Evolutionary conservation across 2,888 invertebrate genomes (phyloP), one percentile per base, ranked within the genome.

Genomic region (Carabus problematicus): DNA sequence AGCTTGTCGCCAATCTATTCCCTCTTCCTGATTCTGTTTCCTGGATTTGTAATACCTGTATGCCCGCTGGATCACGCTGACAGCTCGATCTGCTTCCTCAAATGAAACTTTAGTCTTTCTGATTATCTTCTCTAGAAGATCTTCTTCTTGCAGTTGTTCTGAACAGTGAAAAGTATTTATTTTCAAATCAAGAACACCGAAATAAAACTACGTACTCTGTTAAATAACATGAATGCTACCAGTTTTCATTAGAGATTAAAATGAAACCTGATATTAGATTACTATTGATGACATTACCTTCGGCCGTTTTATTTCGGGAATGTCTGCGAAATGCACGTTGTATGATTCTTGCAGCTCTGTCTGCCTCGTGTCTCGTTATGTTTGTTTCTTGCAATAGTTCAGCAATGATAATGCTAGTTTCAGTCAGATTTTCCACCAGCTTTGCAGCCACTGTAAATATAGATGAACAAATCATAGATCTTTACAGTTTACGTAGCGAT

Each of bases 341-440:
- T 16, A 82, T 81, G 2, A 79, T 76, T 6, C 56, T 70, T 1
- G 78, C 79, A 47, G 78, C 72, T 41, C 69, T 70, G 71, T 81
- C 76, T 3, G 79, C 80, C 67, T 80, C 77, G n/a, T 74, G 72
- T 63, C 78, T 71, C 0, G 75, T 71, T 73, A 82, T 75, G 18
- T 80, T 80, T 2, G 79, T 78, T 52, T 74, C 71, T 55, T 73
- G 47, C 14, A 82, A 70, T 45, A 82, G 75, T 16, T 77, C 77
- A 0, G 75, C 77, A 8, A 79, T 79, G 0, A 79, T 79, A 63
- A 74, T 75, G 2, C 79, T 77, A 45, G 79, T 79, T 70, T 79
- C 79, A 0, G 78, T 77, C 14, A 82, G 75, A 68, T 75, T 76
- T 71, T 80, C 78, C 0, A 82, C 79, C 58, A 82, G 70, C 73